These are phyloP conservation scores for Characodon lateralis DNA, from an alignment of 2,797 vertebrate species.

Conservation along the genomic window DNA sequence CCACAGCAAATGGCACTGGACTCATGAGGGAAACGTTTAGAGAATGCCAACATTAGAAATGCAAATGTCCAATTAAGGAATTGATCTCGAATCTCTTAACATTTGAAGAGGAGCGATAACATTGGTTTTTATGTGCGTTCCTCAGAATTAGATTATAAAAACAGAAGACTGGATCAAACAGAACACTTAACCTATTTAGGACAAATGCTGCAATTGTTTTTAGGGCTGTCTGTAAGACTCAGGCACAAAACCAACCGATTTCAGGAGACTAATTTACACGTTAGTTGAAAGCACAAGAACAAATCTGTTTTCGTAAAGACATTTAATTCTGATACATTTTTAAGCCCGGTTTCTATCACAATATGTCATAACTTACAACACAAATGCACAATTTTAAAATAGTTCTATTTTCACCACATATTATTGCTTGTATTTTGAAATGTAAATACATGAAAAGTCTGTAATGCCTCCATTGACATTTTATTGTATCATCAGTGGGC, in stretches of 20 bases:
- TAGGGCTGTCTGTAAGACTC: slow-evolving; percentile 20
- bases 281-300: slow-evolving; percentile 15
- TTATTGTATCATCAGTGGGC: slow-evolving; percentile 5
- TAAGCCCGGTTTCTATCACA: slow-evolving; percentile 14
- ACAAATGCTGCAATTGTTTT: background rate
- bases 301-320: slow-evolving; percentile 27
- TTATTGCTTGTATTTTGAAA: slow-evolving; percentile 6
- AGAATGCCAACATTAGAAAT: slow-evolving; percentile 76
- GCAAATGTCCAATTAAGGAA: slow-evolving; percentile 76
- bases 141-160: slow-evolving; percentile 58
- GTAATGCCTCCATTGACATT: background rate
- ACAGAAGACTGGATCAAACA: slow-evolving; percentile 38
- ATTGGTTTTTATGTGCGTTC: slow-evolving; percentile 50
- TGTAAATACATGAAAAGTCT: background rate
- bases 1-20: slow-evolving; percentile 32
- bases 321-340: slow-evolving; percentile 16
- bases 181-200: slow-evolving; percentile 32
- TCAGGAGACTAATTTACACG: slow-evolving; percentile 20
- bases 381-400: slow-evolving; percentile 21
- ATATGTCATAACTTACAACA: slow-evolving; percentile 26
- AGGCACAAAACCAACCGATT: slow-evolving; percentile 7
- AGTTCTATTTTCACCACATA: slow-evolving; percentile 20
- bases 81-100: slow-evolving; percentile 78
- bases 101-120: slow-evolving; percentile 68
- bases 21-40: slow-evolving; percentile 60